Base-by-base conservation (phyloP, 2,888 invertebrate species). In the Drosophila nr. perissopoda region DNA sequence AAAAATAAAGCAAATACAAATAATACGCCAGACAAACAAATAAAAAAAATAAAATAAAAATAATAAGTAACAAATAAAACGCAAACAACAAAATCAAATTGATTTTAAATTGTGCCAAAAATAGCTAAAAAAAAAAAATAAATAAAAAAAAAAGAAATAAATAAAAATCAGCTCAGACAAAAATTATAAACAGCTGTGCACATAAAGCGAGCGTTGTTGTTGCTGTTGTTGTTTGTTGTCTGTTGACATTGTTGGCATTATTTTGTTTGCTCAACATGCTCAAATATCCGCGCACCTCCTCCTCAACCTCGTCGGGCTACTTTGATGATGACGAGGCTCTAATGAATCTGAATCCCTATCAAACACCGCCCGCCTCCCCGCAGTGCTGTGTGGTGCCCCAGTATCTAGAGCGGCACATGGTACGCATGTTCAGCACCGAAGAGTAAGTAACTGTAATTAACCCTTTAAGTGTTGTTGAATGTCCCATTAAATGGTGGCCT, bases 391-490 rank as follows among this genome's bases (percentile, higher is more conserved):
- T 25, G 21, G 46, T 91, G 69, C 91, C 90, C 25, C 88, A 88
- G 34, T 88, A 86, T 71, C 81, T 93, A 53, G 90, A 92, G 36
- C 88, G 89, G 36, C 92, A 92, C 74, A 93, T 93, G 70, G 90
- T 93, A 58, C 84, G 93, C 79, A 93, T 93, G 92, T 93, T 93
- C 75, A 93, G 92, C 80, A 82, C 85, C 13, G 92, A 93, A 91
- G 92, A 93, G 93, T 93, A 87, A 93, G 93, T 91, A 86, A 57
- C 51, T 6, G 18, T 21, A 25, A 21, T 16, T 16, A 21, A 51
- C 7, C 16, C 21, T 16, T 5, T 5, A 6, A 34, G 27, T 49
- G 59, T 36, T 49, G 36, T 36, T 48, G 49, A 59, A 36, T 2
- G 42, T 11, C 6, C 25, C 18, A 2, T 1, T 11, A 34, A 25